Percentiles rank a stretch among this genome's conserved stretches.
Evolutionary conservation across 2,888 invertebrate species (phyloP).

Genomic region (Aphelenchoides bicaudatus): DNA sequence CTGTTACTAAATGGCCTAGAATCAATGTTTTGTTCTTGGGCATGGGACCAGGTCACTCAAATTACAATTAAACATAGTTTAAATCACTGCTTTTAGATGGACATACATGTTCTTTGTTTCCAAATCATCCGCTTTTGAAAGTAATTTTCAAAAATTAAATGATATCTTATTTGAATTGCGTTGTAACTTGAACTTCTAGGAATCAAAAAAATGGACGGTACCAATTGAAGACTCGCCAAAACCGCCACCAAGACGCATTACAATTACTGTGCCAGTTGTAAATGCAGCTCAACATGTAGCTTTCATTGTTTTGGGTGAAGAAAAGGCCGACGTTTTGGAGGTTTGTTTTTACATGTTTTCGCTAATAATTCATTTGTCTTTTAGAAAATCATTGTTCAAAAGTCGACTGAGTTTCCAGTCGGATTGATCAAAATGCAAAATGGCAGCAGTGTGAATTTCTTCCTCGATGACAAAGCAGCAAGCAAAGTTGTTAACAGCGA

Average conservation of each 20-base stretch:
- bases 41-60: conserved; percentile 86
- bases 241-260: conserved; percentile 83
- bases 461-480: conserved; percentile 28
- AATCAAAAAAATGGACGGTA: conserved; percentile 69
- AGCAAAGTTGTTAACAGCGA: neutral
- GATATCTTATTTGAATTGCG: neutral
- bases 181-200: too few relatives aligned
- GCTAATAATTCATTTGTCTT: neutral
- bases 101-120: conserved; percentile 94
- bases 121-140: conserved; percentile 67
- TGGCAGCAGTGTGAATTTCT: conserved; percentile 27
- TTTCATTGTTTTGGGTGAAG: conserved; percentile 78
- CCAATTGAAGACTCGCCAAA: conserved; percentile 89
- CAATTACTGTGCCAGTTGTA: conserved; percentile 83
- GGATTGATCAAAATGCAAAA: conserved; percentile 20
- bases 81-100: too few relatives aligned
- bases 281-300: conserved; percentile 79
- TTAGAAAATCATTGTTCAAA: conserved; percentile 29
- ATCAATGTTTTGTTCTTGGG: conserved; percentile 88
- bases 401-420: conserved; percentile 23
- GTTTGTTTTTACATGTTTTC: neutral
- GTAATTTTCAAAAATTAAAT: conserved; percentile 41
- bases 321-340: conserved; percentile 78
- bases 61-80: too few relatives aligned
- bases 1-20: conserved; percentile 64